Conservation (phyloP, 2,113 vertebrate species). For the Thymallus thymallus region DNA sequence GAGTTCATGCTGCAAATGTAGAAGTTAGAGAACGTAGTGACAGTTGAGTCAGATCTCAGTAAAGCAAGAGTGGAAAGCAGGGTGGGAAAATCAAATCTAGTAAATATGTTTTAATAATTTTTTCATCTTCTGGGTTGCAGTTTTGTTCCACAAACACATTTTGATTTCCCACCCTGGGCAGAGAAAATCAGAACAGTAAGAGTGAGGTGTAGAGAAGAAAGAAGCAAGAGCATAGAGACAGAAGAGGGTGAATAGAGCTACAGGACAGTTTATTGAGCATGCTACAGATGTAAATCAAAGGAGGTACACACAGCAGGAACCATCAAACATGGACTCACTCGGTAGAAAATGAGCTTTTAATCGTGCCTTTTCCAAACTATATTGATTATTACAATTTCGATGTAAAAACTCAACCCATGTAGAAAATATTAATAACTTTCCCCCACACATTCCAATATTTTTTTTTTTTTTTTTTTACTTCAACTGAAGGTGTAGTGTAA, state of each 20-base stretch:
- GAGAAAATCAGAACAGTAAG: constrained; percentile 81
- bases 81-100: not conserved
- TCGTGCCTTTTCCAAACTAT: constrained; percentile 88
- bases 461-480: not conserved
- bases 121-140: too few relatives aligned
- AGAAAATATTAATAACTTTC: constrained; percentile 88
- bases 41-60: not conserved
- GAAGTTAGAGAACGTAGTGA: not conserved
- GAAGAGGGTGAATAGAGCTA: constrained; percentile 53
- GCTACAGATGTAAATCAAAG: constrained; percentile 89
- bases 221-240: constrained; percentile 45
- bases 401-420: constrained; percentile 89
- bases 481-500: not conserved
- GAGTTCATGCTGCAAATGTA: too few relatives aligned
- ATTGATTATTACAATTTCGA: constrained; percentile 89
- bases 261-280: constrained; percentile 90
- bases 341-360: constrained; percentile 92
- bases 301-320: constrained; percentile 74
- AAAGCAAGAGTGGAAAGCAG: not conserved
- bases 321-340: constrained; percentile 73
- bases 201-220: constrained; percentile 70
- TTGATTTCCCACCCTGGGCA: constrained; percentile 74
- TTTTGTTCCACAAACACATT: too few relatives aligned
- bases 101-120: not conserved
- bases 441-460: constrained; percentile 48